Evolutionary conservation across 2,888 invertebrate genomes (phyloP), one percentile per base, ranked within the genome.

Genomic region (Caenorhabditis sp.): DNA sequence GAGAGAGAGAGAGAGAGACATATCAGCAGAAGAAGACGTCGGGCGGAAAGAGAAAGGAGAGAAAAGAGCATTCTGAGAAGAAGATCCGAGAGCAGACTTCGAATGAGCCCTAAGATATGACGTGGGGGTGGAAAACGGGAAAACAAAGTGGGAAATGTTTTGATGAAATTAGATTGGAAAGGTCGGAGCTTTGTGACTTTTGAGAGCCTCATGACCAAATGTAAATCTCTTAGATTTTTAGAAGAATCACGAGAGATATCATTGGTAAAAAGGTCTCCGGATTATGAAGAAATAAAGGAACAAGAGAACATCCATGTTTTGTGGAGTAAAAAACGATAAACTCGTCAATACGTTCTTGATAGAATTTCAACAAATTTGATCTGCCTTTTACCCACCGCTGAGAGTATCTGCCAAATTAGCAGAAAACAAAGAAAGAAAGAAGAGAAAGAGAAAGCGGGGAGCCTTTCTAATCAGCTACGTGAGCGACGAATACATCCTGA

Each of bases 1-100:
- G n/a, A n/a, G n/a, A n/a, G n/a, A n/a, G n/a, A n/a, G n/a, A n/a
- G n/a, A n/a, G n/a, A n/a, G n/a, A n/a, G n/a, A n/a, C n/a, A n/a
- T n/a, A n/a, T n/a, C n/a, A n/a, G n/a, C n/a, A n/a, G 32, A 63
- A 35, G 13, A 35, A 27, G 52, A 52, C 35, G 20, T 48, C 39
- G 26, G n/a, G n/a, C n/a, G n/a, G n/a, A n/a, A n/a, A n/a, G n/a
- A n/a, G n/a, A n/a, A n/a, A n/a, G n/a, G n/a, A n/a, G n/a, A n/a
- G n/a, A n/a, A n/a, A n/a, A n/a, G n/a, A n/a, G n/a, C n/a, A n/a
- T n/a, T n/a, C n/a, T n/a, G n/a, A n/a, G n/a, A 17, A 61, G 61
- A 61, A 50, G 61, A 61, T 53, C 52, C 63, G 30, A 50, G 52
- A 63, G 41, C 52, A 63, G 52, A 53, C 52, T 61, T 50, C 45